Evolutionary conservation across 1,140 invertebrate species (phyloP), one percentile per base, ranked within the genome.

Genomic region (Drosophila lacteicornis): DNA sequence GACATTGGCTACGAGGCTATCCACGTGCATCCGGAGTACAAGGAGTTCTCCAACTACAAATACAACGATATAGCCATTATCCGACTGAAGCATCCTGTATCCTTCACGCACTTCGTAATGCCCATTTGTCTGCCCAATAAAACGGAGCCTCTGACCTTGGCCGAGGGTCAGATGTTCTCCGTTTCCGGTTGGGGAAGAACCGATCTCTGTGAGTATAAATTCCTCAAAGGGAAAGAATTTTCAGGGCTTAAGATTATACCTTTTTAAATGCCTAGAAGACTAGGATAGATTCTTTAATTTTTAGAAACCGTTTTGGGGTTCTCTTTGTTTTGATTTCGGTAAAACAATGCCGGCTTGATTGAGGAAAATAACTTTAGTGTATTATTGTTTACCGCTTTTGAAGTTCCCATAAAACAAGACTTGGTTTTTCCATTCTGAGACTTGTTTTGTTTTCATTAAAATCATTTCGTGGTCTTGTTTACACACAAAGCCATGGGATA

Each of bases 151-250:
- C 94, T 78, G 13, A 84, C 90, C 0, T 94, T 94, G 36, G 84
- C 94, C 2, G 75, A 78, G 8, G 93, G 93, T 0, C 84, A 93
- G 49, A 94, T 93, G 61, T 94, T 97, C 36, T 95, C 94, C 56
- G 96, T 96, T 0, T 96, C 96, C 9, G 97, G 97, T 13, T 98
- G 97, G 97, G 97, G 97, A 9, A 95, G 95, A 91, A 96, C 96
- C 11, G 96, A 96, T 93, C 73, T 92, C 22, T 92, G 91, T 92
- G 46, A 90, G 91, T 78, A 51, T 22, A 13, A 38, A 12, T 38
- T 38, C 4, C 9, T 36, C 11, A 11, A 3, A 38, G 12, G 36
- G 11, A 36, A 36, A 12, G 2, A 11, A 33, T 8, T 8, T 8
- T 9, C 8, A 33, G 30, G 8, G 8, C 2, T 7, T 33, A 7